A percentile compares a stretch with the other conserved stretches of the same genome.
Evolutionary conservation across 1,140 invertebrate species (phyloP).

Genomic region (Apis florea): DNA sequence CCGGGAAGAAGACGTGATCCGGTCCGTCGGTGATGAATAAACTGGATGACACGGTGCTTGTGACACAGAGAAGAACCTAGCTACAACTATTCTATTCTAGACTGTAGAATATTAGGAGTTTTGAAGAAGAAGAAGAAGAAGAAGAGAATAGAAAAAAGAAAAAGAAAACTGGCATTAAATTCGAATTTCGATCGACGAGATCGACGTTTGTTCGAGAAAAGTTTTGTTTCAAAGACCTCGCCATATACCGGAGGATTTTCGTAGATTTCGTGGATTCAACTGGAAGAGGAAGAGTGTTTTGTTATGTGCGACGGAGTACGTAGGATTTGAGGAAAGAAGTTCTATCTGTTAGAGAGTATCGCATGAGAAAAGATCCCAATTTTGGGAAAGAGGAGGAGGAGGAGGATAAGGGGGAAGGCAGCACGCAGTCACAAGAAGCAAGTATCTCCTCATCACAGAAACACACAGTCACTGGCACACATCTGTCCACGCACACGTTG

Average conservation of each 20-base stretch:
- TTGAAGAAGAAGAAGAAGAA: too few relatives aligned
- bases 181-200: too few relatives aligned
- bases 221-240: not conserved
- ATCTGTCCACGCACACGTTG: not conserved
- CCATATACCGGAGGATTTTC: not conserved
- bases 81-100: too few relatives aligned
- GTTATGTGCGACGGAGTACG: conserved; percentile 12
- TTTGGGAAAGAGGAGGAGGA: not conserved
- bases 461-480: not conserved
- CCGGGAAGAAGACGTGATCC: not conserved
- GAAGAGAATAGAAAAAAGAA: not conserved
- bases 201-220: not conserved
- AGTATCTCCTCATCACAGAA: conserved; percentile 28
- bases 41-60: not conserved
- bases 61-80: not conserved
- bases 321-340: not conserved
- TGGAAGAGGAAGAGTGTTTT: not conserved
- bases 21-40: conserved; percentile 6
- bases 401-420: not conserved
- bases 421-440: conserved; percentile 33
- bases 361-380: conserved; percentile 13
- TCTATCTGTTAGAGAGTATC: conserved; percentile 6
- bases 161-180: too few relatives aligned
- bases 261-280: not conserved
- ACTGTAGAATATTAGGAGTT: too few relatives aligned